Evolutionary conservation across 2,888 invertebrate species (phyloP), one percentile per base, ranked within the genome.

Genomic region (Agrochola lota): DNA sequence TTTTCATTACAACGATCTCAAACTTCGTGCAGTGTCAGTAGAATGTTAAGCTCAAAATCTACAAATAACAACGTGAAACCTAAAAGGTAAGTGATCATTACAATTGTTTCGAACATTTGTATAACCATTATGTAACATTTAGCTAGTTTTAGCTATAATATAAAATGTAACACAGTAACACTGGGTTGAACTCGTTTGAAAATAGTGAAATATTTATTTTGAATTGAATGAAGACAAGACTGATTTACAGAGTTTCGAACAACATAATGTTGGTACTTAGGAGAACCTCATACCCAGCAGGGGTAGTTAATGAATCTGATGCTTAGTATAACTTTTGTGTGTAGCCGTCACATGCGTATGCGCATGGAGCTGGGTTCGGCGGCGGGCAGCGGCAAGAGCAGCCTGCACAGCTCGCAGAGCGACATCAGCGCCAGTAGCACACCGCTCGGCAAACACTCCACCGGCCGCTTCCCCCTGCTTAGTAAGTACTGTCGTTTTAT

Each of bases 391-490:
- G 97, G 97, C 89, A 94, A 96, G 91, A 94, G 96, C 94, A 97
- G 97, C 91, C 97, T 97, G 91, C 97, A 98, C 92, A 98, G 98
- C 92, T 98, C 98, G 1, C 97, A 98, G 92, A 98, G 98, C 90
- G 98, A 98, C 93, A 96, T 98, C 90, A 97, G 97, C 92, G 97
- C 97, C 71, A 97, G 97, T 91, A 96, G 97, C 91, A 95, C 97
- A 15, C 97, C 97, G 83, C 90, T 96, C 81, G 96, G 96, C 90
- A 96, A 97, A 93, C 97, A 97, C 90, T 91, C 94, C n/a, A 86
- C 93, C 55, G 90, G 95, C 91, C 96, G 97, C 89, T 96, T 95
- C 86, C 95, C 96, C 81, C 87, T 94, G 80, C 88, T 95, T 85
- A 91, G 96, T 96, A 87, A 96, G 96, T 95, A 87, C 26, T 71